Percentiles rank a stretch among this genome's conserved stretches.
Evolutionary conservation across 2,113 vertebrate species (phyloP).

Genomic region (Turdus rufiventris): DNA sequence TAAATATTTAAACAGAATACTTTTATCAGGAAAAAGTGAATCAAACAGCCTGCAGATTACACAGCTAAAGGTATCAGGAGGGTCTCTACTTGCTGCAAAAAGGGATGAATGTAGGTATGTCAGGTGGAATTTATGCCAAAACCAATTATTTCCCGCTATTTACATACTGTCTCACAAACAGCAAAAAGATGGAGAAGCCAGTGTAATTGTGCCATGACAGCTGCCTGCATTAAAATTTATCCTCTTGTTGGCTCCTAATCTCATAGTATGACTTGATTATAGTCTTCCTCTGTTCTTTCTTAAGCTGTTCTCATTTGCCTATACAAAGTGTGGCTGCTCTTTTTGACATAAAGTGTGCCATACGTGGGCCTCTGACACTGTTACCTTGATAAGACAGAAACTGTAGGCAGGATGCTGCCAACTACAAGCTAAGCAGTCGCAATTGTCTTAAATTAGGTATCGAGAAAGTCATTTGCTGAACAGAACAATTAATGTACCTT

Average conservation of each 20-base stretch:
- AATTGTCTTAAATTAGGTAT: background rate
- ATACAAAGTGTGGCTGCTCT: background rate
- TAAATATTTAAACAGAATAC: background rate
- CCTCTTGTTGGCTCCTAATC: background rate
- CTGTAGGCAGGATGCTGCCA: background rate
- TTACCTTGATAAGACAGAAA: background rate
- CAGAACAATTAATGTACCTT: background rate
- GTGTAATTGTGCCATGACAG: background rate
- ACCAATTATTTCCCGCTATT: background rate
- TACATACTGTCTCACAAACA: fast-evolving
- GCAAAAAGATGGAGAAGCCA: background rate
- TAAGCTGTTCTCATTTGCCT: background rate
- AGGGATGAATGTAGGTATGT: background rate
- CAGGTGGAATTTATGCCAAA: background rate
- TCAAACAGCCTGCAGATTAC: background rate
- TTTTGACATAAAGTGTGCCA: background rate
- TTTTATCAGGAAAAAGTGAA: background rate
- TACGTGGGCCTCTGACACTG: background rate
- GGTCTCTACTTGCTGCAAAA: background rate
- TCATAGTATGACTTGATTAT: background rate
- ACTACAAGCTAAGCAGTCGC: background rate
- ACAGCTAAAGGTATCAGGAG: background rate
- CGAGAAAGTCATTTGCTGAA: background rate
- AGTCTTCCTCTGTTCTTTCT: background rate
- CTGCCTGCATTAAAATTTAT: background rate